A percentile compares a stretch with the other conserved stretches of the same genome.
phyloP scores from a whole-genome alignment of 2,797 vertebrate genomes.

The Moxostoma hubbsi region DNA sequence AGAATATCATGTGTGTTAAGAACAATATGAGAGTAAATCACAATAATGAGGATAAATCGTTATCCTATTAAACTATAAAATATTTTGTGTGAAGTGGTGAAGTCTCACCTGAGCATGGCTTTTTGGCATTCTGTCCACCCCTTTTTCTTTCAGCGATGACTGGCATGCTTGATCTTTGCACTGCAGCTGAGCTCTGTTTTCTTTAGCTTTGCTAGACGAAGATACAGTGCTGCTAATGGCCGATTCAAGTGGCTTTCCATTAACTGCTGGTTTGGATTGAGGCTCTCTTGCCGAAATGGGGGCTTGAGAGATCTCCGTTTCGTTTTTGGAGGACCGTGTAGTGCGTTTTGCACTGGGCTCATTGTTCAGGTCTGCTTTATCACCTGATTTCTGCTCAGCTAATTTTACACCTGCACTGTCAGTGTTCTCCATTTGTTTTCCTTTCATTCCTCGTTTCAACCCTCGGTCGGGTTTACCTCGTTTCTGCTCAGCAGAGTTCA shows the following conservation, averaged over 20 bases:
- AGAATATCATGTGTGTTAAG: too few species aligned
- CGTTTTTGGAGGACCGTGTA: constrained; percentile 52
- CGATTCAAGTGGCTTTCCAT: constrained; percentile 46
- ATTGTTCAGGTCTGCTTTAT: constrained; percentile 66
- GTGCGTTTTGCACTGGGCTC: constrained; percentile 65
- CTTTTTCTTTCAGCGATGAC: constrained; percentile 18
- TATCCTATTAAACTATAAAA: too few species aligned
- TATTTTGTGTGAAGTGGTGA: neutral
- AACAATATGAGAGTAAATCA: too few species aligned
- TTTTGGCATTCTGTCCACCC: constrained; percentile 33
- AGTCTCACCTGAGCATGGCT: constrained; percentile 69
- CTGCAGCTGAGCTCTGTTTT: constrained; percentile 56
- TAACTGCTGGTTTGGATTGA: constrained; percentile 50
- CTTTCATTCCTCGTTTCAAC: constrained; percentile 80
- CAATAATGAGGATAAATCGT: too few species aligned
- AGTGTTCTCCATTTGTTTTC: constrained; percentile 70
- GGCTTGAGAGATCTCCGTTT: constrained; percentile 54
- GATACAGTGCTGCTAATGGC: constrained; percentile 52
- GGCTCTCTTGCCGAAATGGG: constrained; percentile 45
- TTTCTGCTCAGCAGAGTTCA: constrained; percentile 69
- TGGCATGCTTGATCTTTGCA: constrained; percentile 50
- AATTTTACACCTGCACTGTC: constrained; percentile 40
- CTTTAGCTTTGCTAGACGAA: constrained; percentile 45
- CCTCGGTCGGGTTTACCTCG: constrained; percentile 80
- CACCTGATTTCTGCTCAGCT: constrained; percentile 44